Conservation (phyloP, 2,113 vertebrate genomes). For the Turnix velox region DNA sequence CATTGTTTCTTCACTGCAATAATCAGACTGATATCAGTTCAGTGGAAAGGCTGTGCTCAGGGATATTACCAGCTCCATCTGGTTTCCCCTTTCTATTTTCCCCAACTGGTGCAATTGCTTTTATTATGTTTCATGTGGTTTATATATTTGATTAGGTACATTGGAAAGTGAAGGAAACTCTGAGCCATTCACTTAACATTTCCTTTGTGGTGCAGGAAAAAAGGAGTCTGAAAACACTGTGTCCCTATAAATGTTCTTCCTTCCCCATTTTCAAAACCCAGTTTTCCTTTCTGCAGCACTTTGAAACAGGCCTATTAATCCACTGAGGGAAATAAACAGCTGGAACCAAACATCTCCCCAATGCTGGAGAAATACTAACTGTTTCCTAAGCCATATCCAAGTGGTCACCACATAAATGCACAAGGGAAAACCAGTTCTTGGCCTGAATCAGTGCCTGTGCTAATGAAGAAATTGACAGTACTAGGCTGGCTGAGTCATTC, state of each 20-base stretch:
- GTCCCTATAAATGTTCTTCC: not conserved
- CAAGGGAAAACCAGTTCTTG: constrained; percentile 19
- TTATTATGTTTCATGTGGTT: not conserved
- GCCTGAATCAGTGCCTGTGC: not conserved
- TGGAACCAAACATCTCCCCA: constrained; percentile 42
- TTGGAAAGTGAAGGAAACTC: not conserved
- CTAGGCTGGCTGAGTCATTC: constrained; percentile 22
- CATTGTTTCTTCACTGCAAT: not conserved
- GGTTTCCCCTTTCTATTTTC: not conserved
- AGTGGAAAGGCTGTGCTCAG: not conserved
- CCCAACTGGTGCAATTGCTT: not conserved
- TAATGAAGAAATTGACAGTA: constrained; percentile 44
- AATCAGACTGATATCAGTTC: not conserved
- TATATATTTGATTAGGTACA: not conserved
- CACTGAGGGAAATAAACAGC: constrained; percentile 51
- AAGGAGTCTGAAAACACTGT: not conserved
- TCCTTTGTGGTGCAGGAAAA: not conserved
- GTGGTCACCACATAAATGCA: constrained; percentile 24
- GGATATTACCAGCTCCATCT: not conserved
- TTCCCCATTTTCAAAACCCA: constrained; percentile 25
- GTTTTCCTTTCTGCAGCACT: constrained; percentile 26
- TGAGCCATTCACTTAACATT: not conserved
- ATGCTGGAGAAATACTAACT: constrained; percentile 20
- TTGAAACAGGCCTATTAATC: constrained; percentile 54
- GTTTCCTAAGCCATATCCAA: constrained; percentile 50